Evolutionary conservation across 2,888 invertebrate species (phyloP).

Genomic region (Andricus quercusramuli): DNA sequence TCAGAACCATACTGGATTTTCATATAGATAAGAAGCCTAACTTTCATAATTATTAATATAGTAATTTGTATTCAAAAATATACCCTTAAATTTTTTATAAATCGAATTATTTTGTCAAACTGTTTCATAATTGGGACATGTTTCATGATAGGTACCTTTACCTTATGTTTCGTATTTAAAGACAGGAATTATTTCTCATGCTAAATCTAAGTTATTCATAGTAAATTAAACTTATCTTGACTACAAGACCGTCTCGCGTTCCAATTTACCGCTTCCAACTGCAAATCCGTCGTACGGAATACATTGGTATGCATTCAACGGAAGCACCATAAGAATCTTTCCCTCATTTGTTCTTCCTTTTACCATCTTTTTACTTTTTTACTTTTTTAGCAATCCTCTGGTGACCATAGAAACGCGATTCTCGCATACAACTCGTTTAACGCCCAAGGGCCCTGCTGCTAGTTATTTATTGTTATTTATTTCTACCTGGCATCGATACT

Average conservation of each 20-base stretch:
- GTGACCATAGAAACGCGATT: constrained; percentile 53
- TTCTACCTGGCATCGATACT: constrained; percentile 48
- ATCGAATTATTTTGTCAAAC: too few species aligned
- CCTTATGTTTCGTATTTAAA: neutral
- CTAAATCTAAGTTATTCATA: neutral
- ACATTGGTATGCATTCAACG: constrained; percentile 52
- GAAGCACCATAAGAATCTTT: constrained; percentile 48
- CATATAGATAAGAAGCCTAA: too few species aligned
- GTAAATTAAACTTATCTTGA: neutral
- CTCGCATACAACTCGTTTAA: constrained; percentile 45
- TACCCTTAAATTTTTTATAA: too few species aligned
- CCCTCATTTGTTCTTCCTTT: constrained; percentile 55
- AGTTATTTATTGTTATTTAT: constrained; percentile 2
- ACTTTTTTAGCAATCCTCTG: constrained; percentile 52
- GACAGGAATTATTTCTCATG: neutral
- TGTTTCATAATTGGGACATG: too few species aligned
- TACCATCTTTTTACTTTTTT: constrained; percentile 47
- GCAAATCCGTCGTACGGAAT: neutral
- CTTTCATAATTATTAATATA: too few species aligned
- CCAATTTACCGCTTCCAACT: neutral
- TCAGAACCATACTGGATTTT: too few species aligned
- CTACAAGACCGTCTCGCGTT: neutral
- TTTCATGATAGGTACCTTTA: too few species aligned
- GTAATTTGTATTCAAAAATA: too few species aligned
- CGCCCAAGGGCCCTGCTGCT: constrained; percentile 48